These are phyloP conservation scores for Biston betularia DNA, from an alignment of 2,888 invertebrate genomes.

Conservation along the genomic window DNA sequence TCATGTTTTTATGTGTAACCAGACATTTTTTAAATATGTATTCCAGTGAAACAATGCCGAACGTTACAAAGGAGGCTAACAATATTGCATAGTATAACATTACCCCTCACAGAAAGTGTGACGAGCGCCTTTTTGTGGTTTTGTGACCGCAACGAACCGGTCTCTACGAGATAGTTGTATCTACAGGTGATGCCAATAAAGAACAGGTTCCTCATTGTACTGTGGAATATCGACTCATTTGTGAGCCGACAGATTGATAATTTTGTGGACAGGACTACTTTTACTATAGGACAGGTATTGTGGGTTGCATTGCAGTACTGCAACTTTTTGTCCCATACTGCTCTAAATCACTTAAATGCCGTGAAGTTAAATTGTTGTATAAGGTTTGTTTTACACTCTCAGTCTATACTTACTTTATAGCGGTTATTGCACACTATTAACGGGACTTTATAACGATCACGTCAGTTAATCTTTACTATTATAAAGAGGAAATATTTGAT, in stretches of 20 bases:
- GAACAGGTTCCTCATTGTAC: slow-evolving; percentile 71
- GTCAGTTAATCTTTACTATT: slow-evolving; percentile 29
- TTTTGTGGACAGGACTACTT: slow-evolving; percentile 56
- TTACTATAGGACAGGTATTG: slow-evolving; percentile 52
- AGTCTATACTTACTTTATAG: slow-evolving; percentile 14
- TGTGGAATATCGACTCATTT: slow-evolving; percentile 61
- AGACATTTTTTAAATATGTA: slow-evolving; percentile 11
- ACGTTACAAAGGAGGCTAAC: slow-evolving; percentile 30
- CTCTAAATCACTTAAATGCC: slow-evolving; percentile 31
- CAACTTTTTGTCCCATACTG: slow-evolving; percentile 35
- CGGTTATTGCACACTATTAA: slow-evolving; percentile 24
- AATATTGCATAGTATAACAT: slow-evolving; percentile 43
- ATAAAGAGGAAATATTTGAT: too few relatives aligned
- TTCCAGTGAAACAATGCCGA: slow-evolving; percentile 25
- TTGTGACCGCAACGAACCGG: slow-evolving; percentile 72
- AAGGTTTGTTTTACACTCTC: slow-evolving; percentile 18
- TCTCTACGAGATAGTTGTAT: slow-evolving; percentile 61
- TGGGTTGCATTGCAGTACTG: slow-evolving; percentile 34
- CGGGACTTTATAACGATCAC: slow-evolving; percentile 28
- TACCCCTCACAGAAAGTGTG: slow-evolving; percentile 62
- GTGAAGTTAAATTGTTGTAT: slow-evolving; percentile 21
- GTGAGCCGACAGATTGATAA: slow-evolving; percentile 38
- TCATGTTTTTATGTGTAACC: not conserved
- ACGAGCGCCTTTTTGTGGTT: slow-evolving; percentile 67
- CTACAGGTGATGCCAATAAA: slow-evolving; percentile 73